A percentile compares a stretch with the other conserved stretches of the same genome.
Conservation (phyloP, 1,140 invertebrate genomes). For the Drosophila jambulina region DNA sequence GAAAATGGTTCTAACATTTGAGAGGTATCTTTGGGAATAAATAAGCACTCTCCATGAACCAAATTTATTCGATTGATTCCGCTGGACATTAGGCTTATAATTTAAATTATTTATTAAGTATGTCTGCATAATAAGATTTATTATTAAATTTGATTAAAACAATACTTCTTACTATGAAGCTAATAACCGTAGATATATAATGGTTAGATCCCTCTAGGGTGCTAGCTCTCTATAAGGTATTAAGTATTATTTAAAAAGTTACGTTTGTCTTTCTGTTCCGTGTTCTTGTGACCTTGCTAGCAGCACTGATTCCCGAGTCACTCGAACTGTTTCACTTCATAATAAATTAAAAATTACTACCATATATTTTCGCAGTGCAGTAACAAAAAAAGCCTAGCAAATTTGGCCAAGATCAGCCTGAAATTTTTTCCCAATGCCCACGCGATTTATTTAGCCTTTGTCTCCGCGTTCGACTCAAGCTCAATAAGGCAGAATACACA, state of each 20-base stretch:
- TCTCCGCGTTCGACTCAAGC: slow-evolving; percentile 32
- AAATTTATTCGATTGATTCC: neutral
- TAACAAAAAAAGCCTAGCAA: slow-evolving; percentile 45
- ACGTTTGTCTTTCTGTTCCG: too few relatives aligned
- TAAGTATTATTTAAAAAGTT: too few relatives aligned
- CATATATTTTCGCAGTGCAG: neutral
- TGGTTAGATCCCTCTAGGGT: neutral
- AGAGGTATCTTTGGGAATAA: neutral
- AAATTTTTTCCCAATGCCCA: slow-evolving; percentile 62
- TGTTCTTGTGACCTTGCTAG: neutral
- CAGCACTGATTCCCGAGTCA: neutral
- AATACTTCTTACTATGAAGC: neutral
- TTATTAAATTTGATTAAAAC: neutral
- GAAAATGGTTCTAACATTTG: neutral
- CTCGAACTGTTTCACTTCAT: too few relatives aligned
- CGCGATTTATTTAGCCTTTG: slow-evolving; percentile 72
- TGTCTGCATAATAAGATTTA: neutral
- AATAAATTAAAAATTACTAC: too few relatives aligned
- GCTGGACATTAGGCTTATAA: neutral
- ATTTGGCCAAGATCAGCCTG: slow-evolving; percentile 54
- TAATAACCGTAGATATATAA: neutral
- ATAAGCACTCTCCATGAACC: neutral
- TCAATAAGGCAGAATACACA: slow-evolving; percentile 65
- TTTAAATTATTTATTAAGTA: neutral
- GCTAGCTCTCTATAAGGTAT: neutral